Evolutionary conservation across 2,888 invertebrate species (phyloP), one percentile per base, ranked within the genome.

Genomic region (Allolobophora icterica): DNA sequence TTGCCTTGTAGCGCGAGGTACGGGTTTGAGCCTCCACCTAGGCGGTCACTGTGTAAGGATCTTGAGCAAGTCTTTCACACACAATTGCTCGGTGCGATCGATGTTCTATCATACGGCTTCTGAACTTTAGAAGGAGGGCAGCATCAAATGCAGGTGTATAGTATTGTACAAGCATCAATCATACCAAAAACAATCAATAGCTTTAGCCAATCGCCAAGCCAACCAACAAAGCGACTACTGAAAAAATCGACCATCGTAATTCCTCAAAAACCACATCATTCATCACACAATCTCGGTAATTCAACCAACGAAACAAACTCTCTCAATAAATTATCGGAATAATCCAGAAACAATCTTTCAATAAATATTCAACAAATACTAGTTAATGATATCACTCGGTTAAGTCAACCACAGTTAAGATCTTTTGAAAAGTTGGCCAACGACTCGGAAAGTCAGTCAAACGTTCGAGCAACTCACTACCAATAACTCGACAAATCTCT

Each of bases 301-400:
- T 52, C 52, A 52, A 52, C 52, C 52, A 52, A 52, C 52, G 6
- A 52, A 52, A 52, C 52, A 24, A n/a, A 52, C 24, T 21, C 71
- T 71, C 30, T 71, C 71, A 30, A 71, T 71, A 71, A 71, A 71
- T 71, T n/a, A 71, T 71, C 71, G 11, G 71, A 71, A 71, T 24
- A 71, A n/a, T 71, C 71, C 71, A n/a, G 71, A 71, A 71, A n/a
- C 71, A 71, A 71, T 71, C 71, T 11, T 71, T 71, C 71, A 71
- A 71, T 30, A 71, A n/a, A 30, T 71, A 71, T n/a, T 71, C 30
- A 71, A 71, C 71, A 71, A 71, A 71, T 52, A 24, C 42, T 17
- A 45, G 17, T 58, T 24, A n/a, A 71, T 13, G 13, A 71, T n/a
- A n/a, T 71, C 71, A 71, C 71, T 71, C 71, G 71, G 71, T 71